Evolutionary conservation across 2,888 invertebrate species (phyloP).

Genomic region (Lydus trimaculatus): DNA sequence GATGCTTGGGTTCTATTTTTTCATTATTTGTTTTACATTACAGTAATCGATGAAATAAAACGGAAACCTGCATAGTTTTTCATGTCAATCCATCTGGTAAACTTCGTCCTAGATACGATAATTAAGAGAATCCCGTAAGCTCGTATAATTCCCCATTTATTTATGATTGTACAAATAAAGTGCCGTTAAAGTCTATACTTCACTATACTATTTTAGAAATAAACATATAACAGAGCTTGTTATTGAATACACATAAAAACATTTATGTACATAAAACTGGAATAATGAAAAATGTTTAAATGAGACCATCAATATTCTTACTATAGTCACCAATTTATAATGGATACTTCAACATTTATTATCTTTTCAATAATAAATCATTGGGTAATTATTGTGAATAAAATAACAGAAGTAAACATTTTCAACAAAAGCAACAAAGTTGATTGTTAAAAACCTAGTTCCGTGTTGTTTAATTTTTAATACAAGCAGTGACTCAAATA

Average conservation of each 20-base stretch:
- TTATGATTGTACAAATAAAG: background rate
- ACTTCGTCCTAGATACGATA: background rate
- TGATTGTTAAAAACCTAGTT: background rate
- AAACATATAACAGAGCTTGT: background rate
- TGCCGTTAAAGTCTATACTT: slow-evolving; percentile 1
- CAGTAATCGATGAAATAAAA: background rate
- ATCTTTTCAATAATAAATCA: background rate
- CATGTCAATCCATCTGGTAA: slow-evolving; percentile 4
- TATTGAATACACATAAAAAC: background rate
- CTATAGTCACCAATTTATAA: background rate
- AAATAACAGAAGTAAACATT: background rate
- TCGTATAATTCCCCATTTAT: background rate
- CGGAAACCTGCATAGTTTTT: slow-evolving; percentile 1
- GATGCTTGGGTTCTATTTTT: background rate
- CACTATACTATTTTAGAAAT: no score
- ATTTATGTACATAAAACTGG: no score
- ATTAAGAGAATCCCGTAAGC: background rate
- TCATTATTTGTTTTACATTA: background rate
- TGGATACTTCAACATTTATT: background rate
- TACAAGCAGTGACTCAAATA: background rate
- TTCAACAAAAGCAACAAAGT: background rate
- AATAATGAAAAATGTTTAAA: background rate
- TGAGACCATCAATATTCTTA: no score
- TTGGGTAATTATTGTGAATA: background rate
- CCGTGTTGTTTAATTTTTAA: background rate